Conservation (phyloP, 2,113 vertebrate genomes). For the Cranoglanis bouderius region DNA sequence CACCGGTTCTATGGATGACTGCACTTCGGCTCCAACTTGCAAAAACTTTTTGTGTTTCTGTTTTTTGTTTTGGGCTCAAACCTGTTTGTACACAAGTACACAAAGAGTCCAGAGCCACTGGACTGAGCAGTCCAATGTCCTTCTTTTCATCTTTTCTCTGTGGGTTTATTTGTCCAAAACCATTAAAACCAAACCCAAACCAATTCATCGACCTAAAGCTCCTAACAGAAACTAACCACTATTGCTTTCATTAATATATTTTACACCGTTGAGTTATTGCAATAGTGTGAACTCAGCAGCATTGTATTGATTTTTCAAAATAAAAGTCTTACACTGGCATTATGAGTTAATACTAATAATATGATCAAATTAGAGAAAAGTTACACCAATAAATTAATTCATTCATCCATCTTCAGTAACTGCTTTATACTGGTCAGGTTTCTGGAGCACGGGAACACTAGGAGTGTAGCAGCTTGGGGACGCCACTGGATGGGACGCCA, state of each 20-base stretch:
- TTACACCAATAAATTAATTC: neutral
- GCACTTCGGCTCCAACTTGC: conserved; percentile 72
- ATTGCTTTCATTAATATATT: neutral
- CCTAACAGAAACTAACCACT: neutral
- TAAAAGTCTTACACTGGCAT: neutral
- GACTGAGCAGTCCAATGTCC: conserved; percentile 55
- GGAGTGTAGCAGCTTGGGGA: neutral
- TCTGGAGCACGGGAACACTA: neutral
- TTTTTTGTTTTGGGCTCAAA: neutral
- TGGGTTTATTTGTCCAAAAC: conserved; percentile 74
- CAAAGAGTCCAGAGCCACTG: conserved; percentile 42
- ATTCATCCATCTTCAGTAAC: neutral
- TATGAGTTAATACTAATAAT: neutral
- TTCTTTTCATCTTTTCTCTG: neutral
- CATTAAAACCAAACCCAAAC: conserved; percentile 84
- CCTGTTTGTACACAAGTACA: neutral
- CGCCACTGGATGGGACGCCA: neutral
- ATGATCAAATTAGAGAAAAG: neutral
- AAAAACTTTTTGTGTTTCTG: conserved; percentile 35
- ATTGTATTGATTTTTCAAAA: neutral
- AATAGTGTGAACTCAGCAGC: neutral
- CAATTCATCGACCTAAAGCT: conserved; percentile 63
- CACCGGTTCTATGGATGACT: conserved; percentile 58
- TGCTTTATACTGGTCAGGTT: neutral
- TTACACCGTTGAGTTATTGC: neutral